Evolutionary conservation across 2,113 vertebrate species (phyloP), one percentile per base, ranked within the genome.

Genomic region (Phocoena sinus): DNA sequence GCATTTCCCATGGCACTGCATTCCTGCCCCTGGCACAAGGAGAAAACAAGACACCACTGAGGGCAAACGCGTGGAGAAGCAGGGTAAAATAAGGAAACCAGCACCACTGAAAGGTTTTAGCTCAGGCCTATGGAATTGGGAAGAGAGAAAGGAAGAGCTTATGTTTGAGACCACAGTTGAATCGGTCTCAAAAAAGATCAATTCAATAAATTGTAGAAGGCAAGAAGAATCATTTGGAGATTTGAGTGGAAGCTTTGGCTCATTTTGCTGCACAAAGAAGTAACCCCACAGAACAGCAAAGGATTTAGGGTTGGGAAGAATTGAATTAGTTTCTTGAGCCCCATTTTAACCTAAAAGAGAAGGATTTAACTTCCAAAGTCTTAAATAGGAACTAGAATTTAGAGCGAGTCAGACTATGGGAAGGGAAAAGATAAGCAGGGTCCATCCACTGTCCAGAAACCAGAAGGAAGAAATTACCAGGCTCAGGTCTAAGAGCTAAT

Each of bases 281-380:
- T 6, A 21, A 38, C 41, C 56, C 44, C 79, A 36, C 25, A 68
- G n/a, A 94, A 83, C 20, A 71, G 23, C 33, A 58, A 36, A 56
- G 70, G 71, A 77, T 50, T 96, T 85, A 80, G 77, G 26, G 62
- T 21, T 41, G 6, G 63, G 60, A 95, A 62, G 58, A 92, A 86
- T 92, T 89, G 89, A 94, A 96, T 96, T 73, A 63, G 56, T 89
- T 91, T 89, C 79, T 89, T 79, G 21, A 92, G 95, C n/a, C 80
- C 74, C 80, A 50, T 71, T 94, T 96, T 81, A 97, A 96, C 82
- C 65, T 70, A 36, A 92, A 97, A 91, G 63, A 73, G 62, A 81
- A 94, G 20, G 47, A 67, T 62, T 92, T 90, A 41, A 90, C 82
- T 89, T 86, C 36, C 80, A 79, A 58, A 89, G 68, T 87, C n/a